Conservation (phyloP, 2,888 invertebrate genomes). For the Emmelina monodactyla region DNA sequence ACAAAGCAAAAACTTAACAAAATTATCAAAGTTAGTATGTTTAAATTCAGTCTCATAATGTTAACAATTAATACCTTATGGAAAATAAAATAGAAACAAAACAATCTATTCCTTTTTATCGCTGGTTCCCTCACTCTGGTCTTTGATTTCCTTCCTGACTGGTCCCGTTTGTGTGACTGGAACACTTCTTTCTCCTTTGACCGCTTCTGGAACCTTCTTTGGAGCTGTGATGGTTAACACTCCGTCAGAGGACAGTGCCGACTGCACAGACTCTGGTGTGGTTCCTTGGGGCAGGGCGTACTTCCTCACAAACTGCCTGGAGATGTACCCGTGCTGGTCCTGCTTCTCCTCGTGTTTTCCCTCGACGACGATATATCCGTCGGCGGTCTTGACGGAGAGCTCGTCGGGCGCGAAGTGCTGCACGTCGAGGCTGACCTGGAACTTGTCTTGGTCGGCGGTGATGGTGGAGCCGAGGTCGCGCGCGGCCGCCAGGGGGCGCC, state of each 20-base stretch:
- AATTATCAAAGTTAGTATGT: too few relatives aligned
- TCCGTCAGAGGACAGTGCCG: constrained; percentile 80
- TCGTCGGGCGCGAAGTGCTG: constrained; percentile 80
- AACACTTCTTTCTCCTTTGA: constrained; percentile 21
- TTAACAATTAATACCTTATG: too few relatives aligned
- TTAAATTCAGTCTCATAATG: too few relatives aligned
- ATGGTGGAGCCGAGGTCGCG: constrained; percentile 63
- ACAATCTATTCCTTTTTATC: background rate
- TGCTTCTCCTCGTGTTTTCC: constrained; percentile 82
- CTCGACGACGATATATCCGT: constrained; percentile 73
- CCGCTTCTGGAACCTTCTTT: constrained; percentile 24
- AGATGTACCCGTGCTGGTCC: constrained; percentile 77
- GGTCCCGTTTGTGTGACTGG: constrained; percentile 19
- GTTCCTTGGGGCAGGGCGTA: constrained; percentile 78
- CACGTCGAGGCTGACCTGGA: constrained; percentile 72
- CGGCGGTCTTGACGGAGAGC: constrained; percentile 76
- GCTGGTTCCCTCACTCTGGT: background rate
- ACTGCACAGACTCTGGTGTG: constrained; percentile 73
- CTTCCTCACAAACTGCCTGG: constrained; percentile 73
- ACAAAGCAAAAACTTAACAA: too few relatives aligned
- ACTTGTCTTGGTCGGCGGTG: constrained; percentile 50
- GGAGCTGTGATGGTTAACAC: constrained; percentile 75
- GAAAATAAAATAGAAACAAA: too few relatives aligned
- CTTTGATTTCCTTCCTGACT: constrained; percentile 12
- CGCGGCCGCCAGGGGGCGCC: constrained; percentile 51